Base-by-base conservation (phyloP, 2,888 invertebrate genomes). In the Nemapogon koenigi region DNA sequence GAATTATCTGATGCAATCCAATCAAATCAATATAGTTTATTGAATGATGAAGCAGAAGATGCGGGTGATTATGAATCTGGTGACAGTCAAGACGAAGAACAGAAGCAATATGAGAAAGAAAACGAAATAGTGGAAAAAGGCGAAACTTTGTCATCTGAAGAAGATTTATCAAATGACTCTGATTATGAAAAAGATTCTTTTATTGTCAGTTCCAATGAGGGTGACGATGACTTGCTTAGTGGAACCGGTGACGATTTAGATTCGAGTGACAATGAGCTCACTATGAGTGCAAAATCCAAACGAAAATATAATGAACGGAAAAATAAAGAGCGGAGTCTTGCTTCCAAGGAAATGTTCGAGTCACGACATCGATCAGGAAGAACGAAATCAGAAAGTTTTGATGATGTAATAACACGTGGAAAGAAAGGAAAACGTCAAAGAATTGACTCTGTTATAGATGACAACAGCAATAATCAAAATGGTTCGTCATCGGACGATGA, bases 101-200 rank as follows among this genome's bases (percentile, higher is more conserved):
- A 81, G 49, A 66, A 57, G 25, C 62, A 55, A 27, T 81, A 82
- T 49, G 68, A 76, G 30, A 50, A 61, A 44, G 68, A 81, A 38
- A 72, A 84, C 53, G 72, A 81, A 57, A 60, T 84, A 31, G 40
- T 60, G 10, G 68, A 69, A 25, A 70, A 67, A 45, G 83, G 81
- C 2, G 81, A 81, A 55, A 81, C 81, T 2, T 53, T 83, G 41
- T 68, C 75, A 32, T 79, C 82, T 31, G 69, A 81, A 29, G 65
- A 64, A 28, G 51, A 52, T 4, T 54, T 67, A 16, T 70, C 75
- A 2, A 56, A 65, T 41, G 76, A 80, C 36, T 57, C 68, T 1
- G 70, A 78, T 43, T 80, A 79, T 43, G 76, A 79, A 49, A 76
- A 68, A 49, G 81, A 70, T 47, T 83, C 83, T 0, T 84, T 84